Evolutionary conservation across 2,797 vertebrate genomes (phyloP).

Genomic region (Sorex maritimensis): DNA sequence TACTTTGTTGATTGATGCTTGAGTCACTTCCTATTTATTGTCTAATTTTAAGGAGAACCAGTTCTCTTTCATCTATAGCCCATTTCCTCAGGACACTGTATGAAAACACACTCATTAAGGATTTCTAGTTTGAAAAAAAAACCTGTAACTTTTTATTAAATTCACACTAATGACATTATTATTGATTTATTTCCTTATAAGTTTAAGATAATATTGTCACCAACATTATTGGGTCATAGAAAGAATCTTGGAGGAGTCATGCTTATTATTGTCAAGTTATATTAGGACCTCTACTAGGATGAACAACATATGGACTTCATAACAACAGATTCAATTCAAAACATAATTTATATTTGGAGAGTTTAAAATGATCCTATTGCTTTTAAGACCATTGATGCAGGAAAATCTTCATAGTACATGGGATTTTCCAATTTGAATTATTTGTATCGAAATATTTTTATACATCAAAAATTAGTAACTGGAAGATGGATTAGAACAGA

Average conservation of each 20-base stretch:
- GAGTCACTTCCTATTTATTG: not conserved
- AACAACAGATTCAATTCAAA: not conserved
- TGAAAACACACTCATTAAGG: not conserved
- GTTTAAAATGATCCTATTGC: not conserved
- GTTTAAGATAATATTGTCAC: not conserved
- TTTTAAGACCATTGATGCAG: not conserved
- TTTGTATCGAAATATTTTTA: not conserved
- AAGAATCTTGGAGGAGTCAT: not conserved
- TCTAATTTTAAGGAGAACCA: not conserved
- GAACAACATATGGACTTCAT: not conserved
- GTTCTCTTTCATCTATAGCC: not conserved
- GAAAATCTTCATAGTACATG: not conserved
- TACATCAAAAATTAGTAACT: not conserved
- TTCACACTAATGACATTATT: not conserved
- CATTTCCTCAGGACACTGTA: not conserved
- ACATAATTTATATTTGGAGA: slow-evolving; percentile 17
- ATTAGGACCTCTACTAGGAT: not conserved
- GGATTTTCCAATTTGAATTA: not conserved
- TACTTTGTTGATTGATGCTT: not conserved
- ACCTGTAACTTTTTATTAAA: not conserved
- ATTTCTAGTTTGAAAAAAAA: not conserved
- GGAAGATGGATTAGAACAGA: not conserved
- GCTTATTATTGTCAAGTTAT: not conserved
- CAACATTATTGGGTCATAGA: not conserved
- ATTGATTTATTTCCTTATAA: slow-evolving; percentile 20